phyloP scores from a whole-genome alignment of 2,888 invertebrate genomes.

The Melipona bicolor region DNA sequence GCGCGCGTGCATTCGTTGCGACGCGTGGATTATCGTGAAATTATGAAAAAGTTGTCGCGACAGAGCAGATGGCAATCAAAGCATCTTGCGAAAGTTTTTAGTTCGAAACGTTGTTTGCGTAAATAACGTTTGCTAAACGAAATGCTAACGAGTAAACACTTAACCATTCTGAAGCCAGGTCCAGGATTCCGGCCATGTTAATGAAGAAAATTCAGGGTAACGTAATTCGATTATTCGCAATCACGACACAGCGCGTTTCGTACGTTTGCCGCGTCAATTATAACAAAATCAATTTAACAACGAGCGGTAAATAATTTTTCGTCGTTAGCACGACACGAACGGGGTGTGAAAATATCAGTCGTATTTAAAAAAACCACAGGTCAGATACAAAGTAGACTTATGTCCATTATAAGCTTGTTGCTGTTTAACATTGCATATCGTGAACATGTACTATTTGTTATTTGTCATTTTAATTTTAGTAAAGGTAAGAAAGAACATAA shows the following conservation, averaged over 20 bases:
- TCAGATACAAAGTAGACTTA: too few species aligned
- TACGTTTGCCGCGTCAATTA: constrained; percentile 55
- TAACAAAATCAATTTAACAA: constrained; percentile 53
- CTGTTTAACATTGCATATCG: too few species aligned
- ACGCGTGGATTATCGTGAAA: not conserved
- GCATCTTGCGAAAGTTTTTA: constrained; percentile 2
- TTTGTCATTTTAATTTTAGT: too few species aligned
- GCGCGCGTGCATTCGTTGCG: not conserved
- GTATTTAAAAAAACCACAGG: not conserved
- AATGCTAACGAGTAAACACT: constrained; percentile 48
- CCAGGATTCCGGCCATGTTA: constrained; percentile 48
- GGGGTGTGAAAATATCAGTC: not conserved
- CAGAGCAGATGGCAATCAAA: not conserved
- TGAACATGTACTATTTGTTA: too few species aligned
- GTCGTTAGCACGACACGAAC: not conserved
- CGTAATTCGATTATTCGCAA: constrained; percentile 66
- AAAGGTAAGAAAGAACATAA: too few species aligned
- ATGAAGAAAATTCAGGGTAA: constrained; percentile 62
- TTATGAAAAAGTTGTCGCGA: not conserved
- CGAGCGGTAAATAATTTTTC: constrained; percentile 34
- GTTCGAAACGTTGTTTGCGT: constrained; percentile 17
- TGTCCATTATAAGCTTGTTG: too few species aligned
- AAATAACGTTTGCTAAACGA: constrained; percentile 41
- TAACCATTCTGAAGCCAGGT: constrained; percentile 15
- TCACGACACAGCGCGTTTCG: constrained; percentile 50